phyloP scores from a whole-genome alignment of 2,113 vertebrate genomes.

The Conger conger region DNA sequence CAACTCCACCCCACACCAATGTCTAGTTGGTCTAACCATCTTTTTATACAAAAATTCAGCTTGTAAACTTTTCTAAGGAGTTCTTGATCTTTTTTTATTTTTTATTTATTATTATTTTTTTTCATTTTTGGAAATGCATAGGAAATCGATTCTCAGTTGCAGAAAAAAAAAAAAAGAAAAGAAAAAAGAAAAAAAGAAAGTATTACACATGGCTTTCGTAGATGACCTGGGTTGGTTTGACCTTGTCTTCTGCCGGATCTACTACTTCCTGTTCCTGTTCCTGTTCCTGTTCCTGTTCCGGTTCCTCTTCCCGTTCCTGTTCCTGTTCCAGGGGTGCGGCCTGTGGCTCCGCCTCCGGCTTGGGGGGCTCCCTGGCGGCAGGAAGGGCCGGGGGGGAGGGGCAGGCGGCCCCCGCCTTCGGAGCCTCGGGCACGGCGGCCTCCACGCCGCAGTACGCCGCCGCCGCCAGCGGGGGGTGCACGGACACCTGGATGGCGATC shows the following conservation, averaged over 20 bases:
- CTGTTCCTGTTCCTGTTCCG: slow-evolving; percentile 13
- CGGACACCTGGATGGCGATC: slow-evolving; percentile 94
- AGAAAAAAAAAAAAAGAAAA: slow-evolving; percentile 35
- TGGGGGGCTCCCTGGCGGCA: neutral
- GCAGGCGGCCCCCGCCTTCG: slow-evolving; percentile 50
- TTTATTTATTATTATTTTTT: no score
- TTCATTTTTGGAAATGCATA: slow-evolving; percentile 76
- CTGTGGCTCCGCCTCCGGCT: slow-evolving; percentile 18
- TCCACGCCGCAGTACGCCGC: slow-evolving; percentile 65
- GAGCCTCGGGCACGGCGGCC: slow-evolving; percentile 61
- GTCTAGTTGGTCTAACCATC: neutral
- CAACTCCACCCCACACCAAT: neutral
- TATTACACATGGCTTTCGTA: slow-evolving; percentile 96
- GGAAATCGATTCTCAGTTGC: slow-evolving; percentile 47
- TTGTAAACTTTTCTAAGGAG: neutral
- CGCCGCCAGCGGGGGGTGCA: slow-evolving; percentile 79
- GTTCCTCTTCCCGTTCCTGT: slow-evolving; percentile 26
- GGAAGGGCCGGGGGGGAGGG: slow-evolving; percentile 7
- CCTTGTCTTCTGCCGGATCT: slow-evolving; percentile 31
- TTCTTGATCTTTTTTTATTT: neutral
- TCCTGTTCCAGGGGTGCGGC: slow-evolving; percentile 47
- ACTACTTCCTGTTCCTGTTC: neutral
- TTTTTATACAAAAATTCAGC: neutral
- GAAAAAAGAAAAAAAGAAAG: slow-evolving; percentile 37
- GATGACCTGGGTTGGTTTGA: slow-evolving; percentile 72